Percentiles rank a stretch among this genome's conserved stretches.
Conservation (phyloP, 2,888 invertebrate genomes). For the Pheosia tremula region DNA sequence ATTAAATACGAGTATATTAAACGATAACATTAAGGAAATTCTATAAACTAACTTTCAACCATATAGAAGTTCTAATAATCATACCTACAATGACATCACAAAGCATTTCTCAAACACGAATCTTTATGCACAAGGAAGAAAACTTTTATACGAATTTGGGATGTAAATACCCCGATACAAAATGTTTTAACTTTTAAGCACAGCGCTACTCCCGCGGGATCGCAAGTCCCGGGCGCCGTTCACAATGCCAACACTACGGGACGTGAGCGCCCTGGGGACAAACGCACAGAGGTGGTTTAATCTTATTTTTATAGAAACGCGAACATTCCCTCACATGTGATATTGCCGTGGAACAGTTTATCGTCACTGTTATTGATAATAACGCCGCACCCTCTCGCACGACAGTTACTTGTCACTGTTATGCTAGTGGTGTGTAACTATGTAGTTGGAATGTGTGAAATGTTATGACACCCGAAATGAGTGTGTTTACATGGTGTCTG, state of each 20-base stretch:
- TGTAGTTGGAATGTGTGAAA: not conserved
- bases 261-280: conserved; percentile 32
- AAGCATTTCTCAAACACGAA: too few species aligned
- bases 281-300: conserved; percentile 37
- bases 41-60: too few species aligned
- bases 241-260: conserved; percentile 28
- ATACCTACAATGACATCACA: too few species aligned
- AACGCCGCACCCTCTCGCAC: not conserved
- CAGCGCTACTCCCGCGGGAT: not conserved
- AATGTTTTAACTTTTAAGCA: too few species aligned
- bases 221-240: conserved; percentile 23
- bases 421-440: not conserved
- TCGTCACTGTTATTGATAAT: conserved; percentile 6
- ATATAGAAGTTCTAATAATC: too few species aligned
- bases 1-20: too few species aligned
- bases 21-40: too few species aligned
- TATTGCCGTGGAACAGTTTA: conserved; percentile 23
- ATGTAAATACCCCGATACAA: too few species aligned
- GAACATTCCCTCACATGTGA: conserved; percentile 41
- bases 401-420: not conserved
- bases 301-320: conserved; percentile 44
- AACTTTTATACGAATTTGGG: too few species aligned
- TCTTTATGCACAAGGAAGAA: too few species aligned
- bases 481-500: not conserved
- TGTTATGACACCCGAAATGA: not conserved